These are phyloP conservation scores for Pelobates cultripes DNA, from an alignment of 2,797 vertebrate genomes.

Conservation along the genomic window DNA sequence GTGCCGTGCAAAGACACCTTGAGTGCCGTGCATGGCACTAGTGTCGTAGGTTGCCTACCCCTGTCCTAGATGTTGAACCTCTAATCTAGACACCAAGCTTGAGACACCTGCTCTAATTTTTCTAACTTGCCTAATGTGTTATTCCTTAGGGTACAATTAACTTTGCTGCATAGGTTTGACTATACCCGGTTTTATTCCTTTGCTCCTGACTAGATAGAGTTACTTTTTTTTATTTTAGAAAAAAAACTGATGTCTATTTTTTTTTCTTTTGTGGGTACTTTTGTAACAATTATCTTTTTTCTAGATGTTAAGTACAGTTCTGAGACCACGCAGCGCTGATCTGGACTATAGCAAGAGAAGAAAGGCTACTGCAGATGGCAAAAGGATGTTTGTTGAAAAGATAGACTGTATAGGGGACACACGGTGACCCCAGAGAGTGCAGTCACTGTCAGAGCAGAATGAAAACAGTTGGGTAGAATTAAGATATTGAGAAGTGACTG, in stretches of 20 bases:
- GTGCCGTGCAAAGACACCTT: too few relatives aligned
- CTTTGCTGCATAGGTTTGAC: too few relatives aligned
- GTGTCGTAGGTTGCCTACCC: too few relatives aligned
- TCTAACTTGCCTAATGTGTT: too few relatives aligned
- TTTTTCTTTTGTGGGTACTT: background rate
- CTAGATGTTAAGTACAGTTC: background rate
- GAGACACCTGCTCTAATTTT: too few relatives aligned
- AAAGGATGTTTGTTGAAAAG: background rate
- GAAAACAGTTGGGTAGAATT: slow-evolving; percentile 41
- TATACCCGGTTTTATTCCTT: too few relatives aligned
- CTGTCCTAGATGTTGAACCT: too few relatives aligned
- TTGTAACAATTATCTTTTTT: slow-evolving; percentile 2
- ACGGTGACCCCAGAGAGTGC: slow-evolving; percentile 21
- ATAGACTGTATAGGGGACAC: background rate
- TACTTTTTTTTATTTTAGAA: background rate
- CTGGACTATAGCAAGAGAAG: background rate
- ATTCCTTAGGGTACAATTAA: too few relatives aligned
- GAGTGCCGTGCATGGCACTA: too few relatives aligned
- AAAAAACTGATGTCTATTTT: background rate
- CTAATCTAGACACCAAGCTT: too few relatives aligned
- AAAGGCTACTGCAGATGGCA: background rate
- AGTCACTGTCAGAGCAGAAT: background rate
- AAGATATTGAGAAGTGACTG: background rate
- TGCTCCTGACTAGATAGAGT: too few relatives aligned
- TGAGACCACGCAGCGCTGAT: background rate